phyloP scores from a whole-genome alignment of 1,140 invertebrate species.

The Maconellicoccus hirsutus region DNA sequence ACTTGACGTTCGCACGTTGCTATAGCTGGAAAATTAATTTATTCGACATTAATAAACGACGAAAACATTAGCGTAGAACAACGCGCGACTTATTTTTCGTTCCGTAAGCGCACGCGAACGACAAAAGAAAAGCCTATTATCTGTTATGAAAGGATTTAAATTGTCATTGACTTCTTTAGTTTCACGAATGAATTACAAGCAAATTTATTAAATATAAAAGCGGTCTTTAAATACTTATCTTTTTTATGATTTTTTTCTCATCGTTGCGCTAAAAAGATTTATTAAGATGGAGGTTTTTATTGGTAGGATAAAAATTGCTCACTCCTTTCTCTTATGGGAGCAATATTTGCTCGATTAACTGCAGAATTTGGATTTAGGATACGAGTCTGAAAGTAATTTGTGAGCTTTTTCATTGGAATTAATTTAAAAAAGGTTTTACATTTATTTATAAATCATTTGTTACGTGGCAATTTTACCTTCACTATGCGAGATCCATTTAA shows the following conservation, averaged over 20 bases:
- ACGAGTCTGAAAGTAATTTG: background rate
- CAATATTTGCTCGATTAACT: background rate
- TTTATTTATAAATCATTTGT: constrained; percentile 1
- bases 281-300: no score
- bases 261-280: no score
- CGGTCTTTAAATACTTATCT: no score
- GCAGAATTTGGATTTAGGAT: background rate
- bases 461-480: background rate
- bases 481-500: background rate
- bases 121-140: constrained; percentile 1
- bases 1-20: background rate
- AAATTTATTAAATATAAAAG: background rate
- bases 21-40: background rate
- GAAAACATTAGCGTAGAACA: background rate
- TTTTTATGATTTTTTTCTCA: no score
- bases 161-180: background rate
- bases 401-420: background rate
- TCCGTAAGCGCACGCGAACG: background rate
- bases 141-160: background rate
- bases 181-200: background rate
- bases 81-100: background rate
- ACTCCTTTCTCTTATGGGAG: background rate
- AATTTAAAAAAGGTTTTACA: constrained; percentile 2
- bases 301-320: no score
- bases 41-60: background rate